phyloP scores from a whole-genome alignment of 2,888 invertebrate species.

The Epirrhoe alternata region DNA sequence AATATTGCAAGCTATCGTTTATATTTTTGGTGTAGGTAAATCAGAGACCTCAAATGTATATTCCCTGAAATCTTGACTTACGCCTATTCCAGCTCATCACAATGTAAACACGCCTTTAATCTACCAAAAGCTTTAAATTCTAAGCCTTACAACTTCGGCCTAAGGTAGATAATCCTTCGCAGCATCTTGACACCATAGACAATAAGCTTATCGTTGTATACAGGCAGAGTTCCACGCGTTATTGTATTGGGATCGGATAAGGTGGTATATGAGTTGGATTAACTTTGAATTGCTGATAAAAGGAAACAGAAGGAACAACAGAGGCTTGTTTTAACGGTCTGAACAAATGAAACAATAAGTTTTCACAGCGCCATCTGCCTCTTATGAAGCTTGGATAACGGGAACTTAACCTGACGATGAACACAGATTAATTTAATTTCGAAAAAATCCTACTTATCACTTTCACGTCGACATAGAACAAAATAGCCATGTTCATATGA shows the following conservation, averaged over 20 bases:
- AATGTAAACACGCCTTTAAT: slow-evolving; percentile 11
- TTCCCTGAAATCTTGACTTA: neutral
- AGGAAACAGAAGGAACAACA: slow-evolving; percentile 3
- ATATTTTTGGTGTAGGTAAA: neutral
- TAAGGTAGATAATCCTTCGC: slow-evolving; percentile 8
- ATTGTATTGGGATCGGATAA: slow-evolving; percentile 31
- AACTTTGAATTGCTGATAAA: slow-evolving; percentile 20
- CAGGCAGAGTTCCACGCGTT: neutral
- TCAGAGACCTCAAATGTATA: neutral
- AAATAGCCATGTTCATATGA: too few relatives aligned
- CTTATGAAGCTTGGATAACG: too few relatives aligned
- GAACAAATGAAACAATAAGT: neutral
- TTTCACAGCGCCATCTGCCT: too few relatives aligned
- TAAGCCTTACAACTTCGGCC: neutral
- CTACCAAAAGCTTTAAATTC: slow-evolving; percentile 2
- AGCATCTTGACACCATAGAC: slow-evolving; percentile 21
- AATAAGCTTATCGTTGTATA: slow-evolving; percentile 3
- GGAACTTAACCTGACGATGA: too few relatives aligned
- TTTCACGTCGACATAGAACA: too few relatives aligned
- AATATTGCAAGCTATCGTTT: too few relatives aligned
- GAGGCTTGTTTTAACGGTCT: slow-evolving; percentile 5
- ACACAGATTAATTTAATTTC: too few relatives aligned
- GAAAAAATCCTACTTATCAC: too few relatives aligned
- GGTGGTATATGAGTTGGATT: slow-evolving; percentile 19
- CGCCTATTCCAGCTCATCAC: neutral